Conservation (phyloP, 2,113 vertebrate genomes). For the Halichoeres trimaculatus region DNA sequence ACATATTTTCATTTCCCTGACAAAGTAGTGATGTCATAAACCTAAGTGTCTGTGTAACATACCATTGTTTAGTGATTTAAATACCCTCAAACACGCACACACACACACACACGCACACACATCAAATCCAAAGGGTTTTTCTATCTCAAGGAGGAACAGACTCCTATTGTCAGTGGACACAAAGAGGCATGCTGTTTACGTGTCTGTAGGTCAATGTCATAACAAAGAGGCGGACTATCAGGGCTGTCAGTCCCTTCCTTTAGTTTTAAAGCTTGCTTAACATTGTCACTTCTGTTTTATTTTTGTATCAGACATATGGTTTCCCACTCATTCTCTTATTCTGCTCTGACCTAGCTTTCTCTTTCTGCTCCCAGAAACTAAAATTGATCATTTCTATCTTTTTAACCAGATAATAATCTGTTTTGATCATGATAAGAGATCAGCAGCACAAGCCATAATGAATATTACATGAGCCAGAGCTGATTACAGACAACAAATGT, state of each 20-base stretch:
- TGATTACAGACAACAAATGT: no score
- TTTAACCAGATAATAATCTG: no score
- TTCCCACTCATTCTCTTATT: background rate
- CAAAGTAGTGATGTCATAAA: background rate
- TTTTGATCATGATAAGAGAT: no score
- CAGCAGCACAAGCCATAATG: no score
- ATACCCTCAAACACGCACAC: no score
- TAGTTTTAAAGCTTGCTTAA: constrained; percentile 2
- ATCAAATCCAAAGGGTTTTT: constrained; percentile 37
- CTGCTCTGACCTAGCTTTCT: background rate
- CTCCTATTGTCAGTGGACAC: constrained; percentile 69
- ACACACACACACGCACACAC: no score
- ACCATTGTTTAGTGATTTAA: no score
- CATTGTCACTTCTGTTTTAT: background rate
- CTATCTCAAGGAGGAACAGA: constrained; percentile 62
- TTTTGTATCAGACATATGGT: background rate
- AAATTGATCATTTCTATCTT: no score
- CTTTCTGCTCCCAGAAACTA: no score
- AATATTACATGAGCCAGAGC: no score
- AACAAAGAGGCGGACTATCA: constrained; percentile 46
- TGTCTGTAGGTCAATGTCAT: constrained; percentile 52
- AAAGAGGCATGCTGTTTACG: constrained; percentile 57
- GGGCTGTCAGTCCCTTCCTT: constrained; percentile 24
- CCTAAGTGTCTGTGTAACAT: no score
- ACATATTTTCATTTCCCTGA: background rate